Percentiles rank a stretch among this genome's conserved stretches.
These are phyloP conservation scores for Marisa cornuarietis DNA, from an alignment of 1,140 invertebrate species.

Conservation along the genomic window DNA sequence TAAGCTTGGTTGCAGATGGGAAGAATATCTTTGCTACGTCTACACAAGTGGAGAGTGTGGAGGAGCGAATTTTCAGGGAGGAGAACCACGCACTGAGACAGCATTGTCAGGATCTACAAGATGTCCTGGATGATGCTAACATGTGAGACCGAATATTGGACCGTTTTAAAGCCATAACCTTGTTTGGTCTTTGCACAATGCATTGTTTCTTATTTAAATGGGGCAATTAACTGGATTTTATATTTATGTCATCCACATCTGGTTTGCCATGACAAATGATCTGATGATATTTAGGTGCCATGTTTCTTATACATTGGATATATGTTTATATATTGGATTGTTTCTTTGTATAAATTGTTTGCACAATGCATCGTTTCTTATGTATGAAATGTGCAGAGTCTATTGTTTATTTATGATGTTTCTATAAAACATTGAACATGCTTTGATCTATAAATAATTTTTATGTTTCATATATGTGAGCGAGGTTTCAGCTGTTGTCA, in stretches of 20 bases:
- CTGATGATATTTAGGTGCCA: too few relatives aligned
- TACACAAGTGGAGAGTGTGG: constrained; percentile 3
- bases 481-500: neutral
- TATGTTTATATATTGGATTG: too few relatives aligned
- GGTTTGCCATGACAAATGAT: too few relatives aligned
- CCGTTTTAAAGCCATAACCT: too few relatives aligned
- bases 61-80: constrained; percentile 32
- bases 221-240: too few relatives aligned
- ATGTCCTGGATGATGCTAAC: constrained; percentile 33
- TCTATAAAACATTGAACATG: neutral
- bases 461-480: neutral
- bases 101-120: constrained; percentile 36
- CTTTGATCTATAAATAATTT: neutral
- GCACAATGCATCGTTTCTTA: neutral
- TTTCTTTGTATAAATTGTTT: too few relatives aligned
- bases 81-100: constrained; percentile 39
- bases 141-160: constrained; percentile 24
- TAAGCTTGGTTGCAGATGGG: constrained; percentile 24
- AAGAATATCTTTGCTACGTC: neutral
- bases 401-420: neutral
- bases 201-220: too few relatives aligned
- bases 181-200: too few relatives aligned
- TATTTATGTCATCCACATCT: too few relatives aligned
- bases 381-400: neutral
- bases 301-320: too few relatives aligned